Percentiles rank a stretch among this genome's conserved stretches.
Evolutionary conservation across 2,113 vertebrate genomes (phyloP).

Genomic region (Xiphophorus couchianus): DNA sequence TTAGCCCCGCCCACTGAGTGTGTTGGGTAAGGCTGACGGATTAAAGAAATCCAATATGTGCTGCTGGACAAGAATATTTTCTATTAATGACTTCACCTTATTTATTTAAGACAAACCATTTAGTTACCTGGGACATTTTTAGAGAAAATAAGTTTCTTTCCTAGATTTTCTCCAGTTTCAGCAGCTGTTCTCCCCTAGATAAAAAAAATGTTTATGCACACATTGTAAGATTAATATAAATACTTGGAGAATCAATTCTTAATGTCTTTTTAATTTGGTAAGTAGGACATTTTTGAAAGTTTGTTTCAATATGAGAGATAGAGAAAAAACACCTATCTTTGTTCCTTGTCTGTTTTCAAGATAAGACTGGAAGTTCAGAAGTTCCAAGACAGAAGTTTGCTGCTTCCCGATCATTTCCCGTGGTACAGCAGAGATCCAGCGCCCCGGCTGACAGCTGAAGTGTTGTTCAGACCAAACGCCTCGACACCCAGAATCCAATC

Average conservation of each 20-base stretch:
- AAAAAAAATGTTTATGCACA: background rate
- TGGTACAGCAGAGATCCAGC: conserved; percentile 22
- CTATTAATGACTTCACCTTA: too few relatives aligned
- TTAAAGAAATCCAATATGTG: too few relatives aligned
- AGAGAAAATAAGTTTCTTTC: too few relatives aligned
- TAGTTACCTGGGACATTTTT: too few relatives aligned
- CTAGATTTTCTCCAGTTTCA: background rate
- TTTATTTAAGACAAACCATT: too few relatives aligned
- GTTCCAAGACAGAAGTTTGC: conserved; percentile 11
- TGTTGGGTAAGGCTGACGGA: too few relatives aligned
- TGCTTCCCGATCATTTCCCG: conserved; percentile 26
- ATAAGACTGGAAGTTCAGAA: conserved; percentile 19
- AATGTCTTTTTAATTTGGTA: background rate
- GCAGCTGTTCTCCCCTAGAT: background rate
- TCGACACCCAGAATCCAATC: conserved; percentile 38
- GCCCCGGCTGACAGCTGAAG: conserved; percentile 21
- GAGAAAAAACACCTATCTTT: background rate
- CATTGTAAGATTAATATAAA: background rate
- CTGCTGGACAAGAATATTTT: too few relatives aligned
- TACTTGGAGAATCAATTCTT: background rate
- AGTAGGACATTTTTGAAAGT: background rate
- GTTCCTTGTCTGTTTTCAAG: conserved; percentile 18
- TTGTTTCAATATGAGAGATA: background rate
- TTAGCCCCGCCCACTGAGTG: background rate
- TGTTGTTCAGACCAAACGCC: conserved; percentile 19